Percentiles rank a stretch among this genome's conserved stretches.
Conservation (phyloP, 1,140 invertebrate species). For the Drosophila subpulchrella region DNA sequence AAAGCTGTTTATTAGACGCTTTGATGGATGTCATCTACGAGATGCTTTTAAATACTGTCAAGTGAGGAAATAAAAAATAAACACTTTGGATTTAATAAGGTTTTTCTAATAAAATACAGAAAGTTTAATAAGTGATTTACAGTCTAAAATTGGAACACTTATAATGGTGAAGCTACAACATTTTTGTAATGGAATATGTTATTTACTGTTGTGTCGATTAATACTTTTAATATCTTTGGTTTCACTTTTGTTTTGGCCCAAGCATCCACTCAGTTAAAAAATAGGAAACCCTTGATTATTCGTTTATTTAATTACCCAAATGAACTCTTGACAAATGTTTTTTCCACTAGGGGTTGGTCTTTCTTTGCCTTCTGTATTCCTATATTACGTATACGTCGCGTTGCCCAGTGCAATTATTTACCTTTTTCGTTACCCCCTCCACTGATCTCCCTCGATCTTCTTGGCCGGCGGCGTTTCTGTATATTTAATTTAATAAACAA, state of each 20-base stretch:
- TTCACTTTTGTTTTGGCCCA: neutral
- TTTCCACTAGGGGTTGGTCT: conserved; percentile 8
- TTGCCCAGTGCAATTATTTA: conserved; percentile 46
- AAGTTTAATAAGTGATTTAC: no score
- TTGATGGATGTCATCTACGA: no score
- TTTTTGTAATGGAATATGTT: no score
- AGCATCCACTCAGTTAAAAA: neutral
- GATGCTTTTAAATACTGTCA: no score
- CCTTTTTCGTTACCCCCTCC: neutral
- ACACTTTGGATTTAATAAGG: no score
- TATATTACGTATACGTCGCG: conserved; percentile 44
- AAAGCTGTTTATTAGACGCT: neutral
- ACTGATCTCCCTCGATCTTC: conserved; percentile 6
- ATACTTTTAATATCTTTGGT: neutral
- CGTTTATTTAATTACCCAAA: conserved; percentile 25
- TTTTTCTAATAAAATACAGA: no score
- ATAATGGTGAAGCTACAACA: no score
- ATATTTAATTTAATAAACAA: conserved; percentile 45
- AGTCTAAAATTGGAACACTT: no score
- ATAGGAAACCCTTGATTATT: neutral
- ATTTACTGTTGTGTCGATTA: neutral
- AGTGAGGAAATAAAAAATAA: no score
- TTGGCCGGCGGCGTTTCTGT: conserved; percentile 9
- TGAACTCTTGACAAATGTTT: conserved; percentile 16
- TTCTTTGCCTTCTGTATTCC: no score